A percentile compares a stretch with the other conserved stretches of the same genome.
Evolutionary conservation across 2,797 vertebrate genomes (phyloP).

Genomic region (Avahi laniger): DNA sequence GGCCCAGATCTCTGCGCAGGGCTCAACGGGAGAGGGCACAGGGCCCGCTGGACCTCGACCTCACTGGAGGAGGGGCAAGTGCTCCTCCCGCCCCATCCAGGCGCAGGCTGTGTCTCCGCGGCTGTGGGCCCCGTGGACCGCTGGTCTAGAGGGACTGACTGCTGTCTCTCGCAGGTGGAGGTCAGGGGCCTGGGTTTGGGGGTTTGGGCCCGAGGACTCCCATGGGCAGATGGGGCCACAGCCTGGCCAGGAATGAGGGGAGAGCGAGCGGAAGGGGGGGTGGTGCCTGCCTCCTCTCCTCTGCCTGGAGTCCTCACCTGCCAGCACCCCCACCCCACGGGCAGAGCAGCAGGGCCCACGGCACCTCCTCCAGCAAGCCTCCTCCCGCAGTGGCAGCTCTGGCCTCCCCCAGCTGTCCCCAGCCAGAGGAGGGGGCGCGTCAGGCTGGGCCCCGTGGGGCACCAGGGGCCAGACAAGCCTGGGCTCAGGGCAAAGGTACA

Average conservation of each 20-base stretch:
- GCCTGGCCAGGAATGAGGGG: neutral
- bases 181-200: neutral
- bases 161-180: neutral
- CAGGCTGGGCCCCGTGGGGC: neutral
- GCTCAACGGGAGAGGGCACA: neutral
- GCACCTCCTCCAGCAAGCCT: neutral
- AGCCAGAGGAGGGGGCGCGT: neutral
- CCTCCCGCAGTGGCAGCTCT: no score
- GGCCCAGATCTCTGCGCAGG: neutral
- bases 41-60: accelerated
- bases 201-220: neutral
- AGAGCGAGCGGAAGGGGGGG: neutral
- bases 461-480: constrained; percentile 59
- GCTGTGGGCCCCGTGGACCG: neutral
- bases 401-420: neutral
- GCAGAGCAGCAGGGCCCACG: neutral
- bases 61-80: neutral
- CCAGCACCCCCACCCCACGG: neutral
- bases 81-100: neutral
- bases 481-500: constrained; percentile 20
- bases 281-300: no score
- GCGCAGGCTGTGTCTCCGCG: no score
- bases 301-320: no score
- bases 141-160: neutral
- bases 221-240: neutral